Conservation (phyloP, 2,888 invertebrate species). For the Parnassius mnemosyne region DNA sequence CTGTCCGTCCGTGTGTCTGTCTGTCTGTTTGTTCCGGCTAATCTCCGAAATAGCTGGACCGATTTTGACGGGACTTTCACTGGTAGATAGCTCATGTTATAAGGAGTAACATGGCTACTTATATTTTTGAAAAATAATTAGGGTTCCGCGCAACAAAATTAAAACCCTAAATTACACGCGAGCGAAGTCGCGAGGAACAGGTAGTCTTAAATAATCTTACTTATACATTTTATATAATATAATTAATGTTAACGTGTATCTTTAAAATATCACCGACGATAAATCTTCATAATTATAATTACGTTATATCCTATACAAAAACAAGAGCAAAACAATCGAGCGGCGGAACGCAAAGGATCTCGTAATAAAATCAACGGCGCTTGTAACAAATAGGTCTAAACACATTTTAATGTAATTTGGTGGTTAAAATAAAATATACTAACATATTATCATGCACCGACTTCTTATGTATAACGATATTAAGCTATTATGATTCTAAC, state of each 20-base stretch:
- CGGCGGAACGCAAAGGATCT: slow-evolving; percentile 51
- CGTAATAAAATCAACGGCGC: slow-evolving; percentile 63
- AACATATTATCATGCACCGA: slow-evolving; percentile 3
- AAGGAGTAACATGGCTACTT: no score
- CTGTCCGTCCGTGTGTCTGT: no score
- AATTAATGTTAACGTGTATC: neutral
- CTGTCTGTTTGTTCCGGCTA: no score
- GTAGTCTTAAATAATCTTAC: neutral
- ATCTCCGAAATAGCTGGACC: no score
- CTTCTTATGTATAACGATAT: neutral
- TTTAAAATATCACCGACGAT: slow-evolving; percentile 23
- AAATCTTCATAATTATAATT: slow-evolving; percentile 36
- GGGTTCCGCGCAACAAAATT: no score
- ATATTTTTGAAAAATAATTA: no score
- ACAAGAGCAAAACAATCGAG: slow-evolving; percentile 39
- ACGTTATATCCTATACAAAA: slow-evolving; percentile 30
- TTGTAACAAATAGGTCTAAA: slow-evolving; percentile 50
- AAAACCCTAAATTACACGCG: no score
- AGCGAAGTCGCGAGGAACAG: no score
- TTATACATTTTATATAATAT: neutral
- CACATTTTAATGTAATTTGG: slow-evolving; percentile 50
- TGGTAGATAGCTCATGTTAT: no score
- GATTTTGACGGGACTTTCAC: no score
- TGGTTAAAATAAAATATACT: slow-evolving; percentile 20
- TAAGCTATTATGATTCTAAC: neutral